A percentile compares a stretch with the other conserved stretches of the same genome.
phyloP scores from a whole-genome alignment of 2,113 vertebrate genomes.

The Oncorhynchus gorbuscha region DNA sequence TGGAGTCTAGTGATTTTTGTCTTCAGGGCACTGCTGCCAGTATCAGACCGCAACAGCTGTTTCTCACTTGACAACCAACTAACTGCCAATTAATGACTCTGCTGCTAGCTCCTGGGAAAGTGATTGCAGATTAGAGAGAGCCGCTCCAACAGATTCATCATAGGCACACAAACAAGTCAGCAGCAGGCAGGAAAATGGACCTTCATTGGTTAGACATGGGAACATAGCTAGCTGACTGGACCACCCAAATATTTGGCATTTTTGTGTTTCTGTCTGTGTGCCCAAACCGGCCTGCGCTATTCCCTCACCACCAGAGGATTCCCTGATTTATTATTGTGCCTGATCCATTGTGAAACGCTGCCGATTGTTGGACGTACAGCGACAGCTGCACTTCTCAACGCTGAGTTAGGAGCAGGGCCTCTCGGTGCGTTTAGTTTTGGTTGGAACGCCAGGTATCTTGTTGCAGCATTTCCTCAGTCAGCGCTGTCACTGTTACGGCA shows the following conservation, averaged over 20 bases:
- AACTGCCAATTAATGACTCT: neutral
- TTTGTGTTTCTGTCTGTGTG: neutral
- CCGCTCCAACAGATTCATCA: neutral
- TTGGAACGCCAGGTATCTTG: slow-evolving; percentile 44
- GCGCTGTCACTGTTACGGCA: slow-evolving; percentile 40
- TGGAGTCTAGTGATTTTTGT: neutral
- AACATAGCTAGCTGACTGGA: neutral
- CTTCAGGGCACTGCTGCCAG: neutral
- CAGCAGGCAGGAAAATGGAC: neutral
- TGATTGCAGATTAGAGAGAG: neutral
- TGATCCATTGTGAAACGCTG: slow-evolving; percentile 51
- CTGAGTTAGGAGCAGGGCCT: slow-evolving; percentile 1
- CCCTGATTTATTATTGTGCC: slow-evolving; percentile 15
- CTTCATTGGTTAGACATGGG: neutral
- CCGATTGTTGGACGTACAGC: slow-evolving; percentile 62
- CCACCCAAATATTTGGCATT: neutral
- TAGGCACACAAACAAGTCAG: neutral
- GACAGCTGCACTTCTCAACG: slow-evolving; percentile 63
- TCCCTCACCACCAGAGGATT: slow-evolving; percentile 18
- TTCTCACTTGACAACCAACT: neutral
- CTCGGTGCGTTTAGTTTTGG: slow-evolving; percentile 9
- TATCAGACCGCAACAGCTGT: neutral
- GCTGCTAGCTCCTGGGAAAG: neutral
- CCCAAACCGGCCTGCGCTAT: neutral
- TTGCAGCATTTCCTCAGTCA: slow-evolving; percentile 37